Percentiles rank a stretch among this genome's conserved stretches.
phyloP scores from a whole-genome alignment of 2,797 vertebrate species.

The Cheirogaleus major region DNA sequence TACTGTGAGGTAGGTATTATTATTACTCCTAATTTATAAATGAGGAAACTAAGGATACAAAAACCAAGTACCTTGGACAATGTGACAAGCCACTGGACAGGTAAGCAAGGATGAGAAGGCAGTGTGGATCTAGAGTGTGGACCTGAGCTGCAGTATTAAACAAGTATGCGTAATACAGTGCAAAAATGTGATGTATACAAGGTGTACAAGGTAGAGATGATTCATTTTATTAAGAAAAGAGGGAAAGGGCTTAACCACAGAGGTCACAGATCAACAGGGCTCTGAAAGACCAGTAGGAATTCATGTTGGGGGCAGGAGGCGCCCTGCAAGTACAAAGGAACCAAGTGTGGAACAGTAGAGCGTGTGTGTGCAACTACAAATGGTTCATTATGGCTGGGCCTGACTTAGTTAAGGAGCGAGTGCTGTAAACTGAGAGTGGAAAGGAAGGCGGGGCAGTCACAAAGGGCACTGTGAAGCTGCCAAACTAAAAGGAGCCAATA shows the following conservation, averaged over 20 bases:
- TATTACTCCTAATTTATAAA: background rate
- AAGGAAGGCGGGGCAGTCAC: background rate
- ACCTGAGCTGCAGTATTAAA: background rate
- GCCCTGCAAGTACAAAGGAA: background rate
- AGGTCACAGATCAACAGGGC: background rate
- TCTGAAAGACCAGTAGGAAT: background rate
- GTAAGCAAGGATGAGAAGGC: background rate
- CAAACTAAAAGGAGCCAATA: background rate
- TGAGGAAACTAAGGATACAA: background rate
- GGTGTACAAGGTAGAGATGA: background rate
- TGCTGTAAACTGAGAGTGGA: background rate
- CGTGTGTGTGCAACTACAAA: background rate
- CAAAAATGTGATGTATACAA: fast-evolving
- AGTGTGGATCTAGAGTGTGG: background rate
- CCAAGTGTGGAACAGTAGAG: background rate
- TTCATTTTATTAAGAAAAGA: too few relatives aligned
- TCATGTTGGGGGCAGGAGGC: background rate
- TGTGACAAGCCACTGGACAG: background rate
- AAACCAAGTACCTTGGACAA: background rate
- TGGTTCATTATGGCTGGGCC: background rate
- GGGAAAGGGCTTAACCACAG: background rate
- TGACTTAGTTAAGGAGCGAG: background rate
- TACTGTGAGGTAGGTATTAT: background rate
- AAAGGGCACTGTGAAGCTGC: background rate
- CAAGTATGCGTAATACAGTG: background rate